Percentiles rank a stretch among this genome's conserved stretches.
Evolutionary conservation across 2,797 vertebrate genomes (phyloP).

Genomic region (Eidolon dupreanum): DNA sequence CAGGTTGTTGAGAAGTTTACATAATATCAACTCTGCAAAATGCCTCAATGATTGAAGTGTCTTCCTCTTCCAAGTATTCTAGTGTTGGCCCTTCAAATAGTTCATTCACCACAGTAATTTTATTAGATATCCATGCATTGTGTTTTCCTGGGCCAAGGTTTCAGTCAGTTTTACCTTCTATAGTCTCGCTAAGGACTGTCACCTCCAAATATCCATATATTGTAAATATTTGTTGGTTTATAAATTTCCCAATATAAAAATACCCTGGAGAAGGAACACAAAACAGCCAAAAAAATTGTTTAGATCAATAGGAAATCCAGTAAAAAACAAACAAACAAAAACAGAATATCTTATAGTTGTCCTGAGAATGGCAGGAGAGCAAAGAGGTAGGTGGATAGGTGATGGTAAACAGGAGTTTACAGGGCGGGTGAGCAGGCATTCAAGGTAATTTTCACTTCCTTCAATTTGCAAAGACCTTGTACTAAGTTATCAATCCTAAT

Average conservation of each 20-base stretch:
- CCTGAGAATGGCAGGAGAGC: neutral
- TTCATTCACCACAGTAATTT: neutral
- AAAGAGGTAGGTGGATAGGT: neutral
- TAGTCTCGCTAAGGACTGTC: neutral
- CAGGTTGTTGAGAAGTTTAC: neutral
- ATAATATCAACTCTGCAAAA: neutral
- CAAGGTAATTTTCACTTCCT: neutral
- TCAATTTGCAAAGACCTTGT: neutral
- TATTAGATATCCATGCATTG: neutral
- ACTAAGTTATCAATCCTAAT: neutral
- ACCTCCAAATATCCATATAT: neutral
- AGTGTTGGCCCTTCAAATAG: neutral
- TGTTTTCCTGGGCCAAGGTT: neutral
- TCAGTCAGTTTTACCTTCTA: neutral
- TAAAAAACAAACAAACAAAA: neutral
- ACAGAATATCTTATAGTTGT: neutral
- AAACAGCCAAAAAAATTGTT: neutral
- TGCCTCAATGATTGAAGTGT: neutral
- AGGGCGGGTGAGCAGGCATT: neutral
- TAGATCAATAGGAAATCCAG: neutral
- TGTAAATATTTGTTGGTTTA: neutral
- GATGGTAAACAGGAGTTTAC: neutral
- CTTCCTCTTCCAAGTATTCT: neutral
- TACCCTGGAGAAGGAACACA: neutral
- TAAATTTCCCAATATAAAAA: conserved; percentile 26